Evolutionary conservation across 2,113 vertebrate species (phyloP), one percentile per base, ranked within the genome.

Genomic region (Eclectus roratus): DNA sequence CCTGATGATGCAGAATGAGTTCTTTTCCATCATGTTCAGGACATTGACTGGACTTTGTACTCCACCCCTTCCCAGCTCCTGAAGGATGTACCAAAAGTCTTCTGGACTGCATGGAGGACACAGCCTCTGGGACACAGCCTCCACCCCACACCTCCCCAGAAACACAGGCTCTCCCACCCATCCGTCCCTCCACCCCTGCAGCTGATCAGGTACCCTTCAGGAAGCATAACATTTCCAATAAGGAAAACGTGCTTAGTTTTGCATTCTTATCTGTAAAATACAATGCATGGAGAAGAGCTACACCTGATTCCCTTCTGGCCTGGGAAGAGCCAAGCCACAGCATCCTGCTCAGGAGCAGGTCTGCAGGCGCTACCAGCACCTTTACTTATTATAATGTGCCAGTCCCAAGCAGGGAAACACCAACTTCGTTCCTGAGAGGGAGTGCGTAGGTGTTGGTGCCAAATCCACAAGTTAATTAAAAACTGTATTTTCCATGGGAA

Each of bases 381-480:
- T 73, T 69, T 21, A 46, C 29, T 74, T 50, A 55, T 11, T 7
- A 74, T 8, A 10, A 79, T 91, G 53, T 73, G 66, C 70, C 88
- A 91, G 65, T n/a, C 46, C 19, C 3, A 1, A 93, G 37, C 25
- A 16, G 80, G 94, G 91, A 96, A 94, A 93, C 88, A 94, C 89
- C 4, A 0, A 70, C 52, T 81, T 76, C 1, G 1, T 18, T 93
- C 80, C 71, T 82, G 56, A 89, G 65, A 79, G 69, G 31, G 66
- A 88, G 31, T 0, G 4, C 0, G n/a, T 82, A 92, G 88, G 92
- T 85, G 92, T 91, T 5, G 2, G 73, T 85, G 92, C 92, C 96
- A 95, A 97, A 96, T 94, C 88, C 80, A 87, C 73, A 46, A 86
- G 77, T 93, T 97, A 96, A 97, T 97, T 97, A 97, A 93, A 94